Conservation (phyloP, 2,113 vertebrate species). For the Melospiza melodia region DNA sequence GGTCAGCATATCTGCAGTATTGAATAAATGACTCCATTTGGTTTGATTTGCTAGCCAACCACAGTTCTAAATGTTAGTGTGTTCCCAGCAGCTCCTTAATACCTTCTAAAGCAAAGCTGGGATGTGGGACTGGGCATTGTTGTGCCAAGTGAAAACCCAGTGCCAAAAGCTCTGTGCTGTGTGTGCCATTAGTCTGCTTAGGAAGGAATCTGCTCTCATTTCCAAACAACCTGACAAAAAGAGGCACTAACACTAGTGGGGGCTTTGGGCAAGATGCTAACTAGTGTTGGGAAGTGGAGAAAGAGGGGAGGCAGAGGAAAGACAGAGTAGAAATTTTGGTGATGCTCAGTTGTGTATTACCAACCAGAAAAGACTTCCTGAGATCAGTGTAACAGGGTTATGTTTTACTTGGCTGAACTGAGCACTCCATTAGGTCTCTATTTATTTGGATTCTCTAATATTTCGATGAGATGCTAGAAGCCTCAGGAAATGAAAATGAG, state of each 20-base stretch:
- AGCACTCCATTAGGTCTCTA: background rate
- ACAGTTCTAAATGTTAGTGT: background rate
- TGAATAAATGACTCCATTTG: background rate
- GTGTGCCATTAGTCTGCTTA: background rate
- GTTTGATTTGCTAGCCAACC: background rate
- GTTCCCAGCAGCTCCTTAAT: background rate
- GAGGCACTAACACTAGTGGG: background rate
- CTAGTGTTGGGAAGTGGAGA: background rate
- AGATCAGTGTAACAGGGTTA: background rate
- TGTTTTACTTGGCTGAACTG: conserved; percentile 17
- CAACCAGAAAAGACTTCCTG: background rate
- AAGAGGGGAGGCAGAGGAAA: background rate
- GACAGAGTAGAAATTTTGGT: background rate
- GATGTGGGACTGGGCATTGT: background rate
- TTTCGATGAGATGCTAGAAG: background rate
- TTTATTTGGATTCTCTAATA: background rate
- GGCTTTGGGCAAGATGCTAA: background rate
- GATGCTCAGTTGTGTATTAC: background rate
- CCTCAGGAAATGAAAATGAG: conserved; percentile 18
- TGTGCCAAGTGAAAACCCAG: background rate
- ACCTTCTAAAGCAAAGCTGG: conserved; percentile 4
- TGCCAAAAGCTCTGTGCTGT: background rate
- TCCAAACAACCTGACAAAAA: background rate
- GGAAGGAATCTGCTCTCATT: background rate
- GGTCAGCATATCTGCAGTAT: background rate